phyloP scores from a whole-genome alignment of 2,888 invertebrate species.

The Drosophila setosimentum region DNA sequence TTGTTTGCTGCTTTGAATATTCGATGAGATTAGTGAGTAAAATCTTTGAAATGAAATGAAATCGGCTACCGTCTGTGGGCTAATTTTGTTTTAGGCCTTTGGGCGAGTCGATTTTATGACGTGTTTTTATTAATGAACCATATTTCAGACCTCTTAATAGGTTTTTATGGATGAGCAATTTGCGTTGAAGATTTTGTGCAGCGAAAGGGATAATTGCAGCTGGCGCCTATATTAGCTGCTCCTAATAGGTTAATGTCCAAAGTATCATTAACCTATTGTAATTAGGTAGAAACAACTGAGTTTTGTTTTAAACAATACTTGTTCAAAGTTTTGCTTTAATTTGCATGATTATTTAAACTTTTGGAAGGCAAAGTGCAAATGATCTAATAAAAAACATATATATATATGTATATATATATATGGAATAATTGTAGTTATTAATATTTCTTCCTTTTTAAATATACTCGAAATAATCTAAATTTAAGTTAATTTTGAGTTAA shows the following conservation, averaged over 20 bases:
- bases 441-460: too few relatives aligned
- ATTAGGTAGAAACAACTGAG: background rate
- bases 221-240: constrained; percentile 33
- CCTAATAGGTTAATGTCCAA: background rate
- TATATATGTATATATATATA: too few relatives aligned
- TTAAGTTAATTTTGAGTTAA: accelerated
- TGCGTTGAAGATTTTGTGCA: constrained; percentile 7
- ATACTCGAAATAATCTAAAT: too few relatives aligned
- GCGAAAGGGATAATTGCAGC: constrained; percentile 18
- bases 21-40: constrained; percentile 59
- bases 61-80: constrained; percentile 72
- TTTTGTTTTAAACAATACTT: background rate
- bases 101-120: constrained; percentile 18
- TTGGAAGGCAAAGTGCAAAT: background rate
- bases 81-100: constrained; percentile 22
- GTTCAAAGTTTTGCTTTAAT: background rate
- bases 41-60: constrained; percentile 81
- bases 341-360: background rate
- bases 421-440: too few relatives aligned
- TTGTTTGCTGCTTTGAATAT: constrained; percentile 44
- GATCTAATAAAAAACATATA: too few relatives aligned
- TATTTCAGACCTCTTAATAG: constrained; percentile 25
- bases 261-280: background rate
- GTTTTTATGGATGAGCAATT: constrained; percentile 35
- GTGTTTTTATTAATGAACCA: constrained; percentile 53